Percentiles rank a stretch among this genome's conserved stretches.
These are phyloP conservation scores for Dascyllus trimaculatus DNA, from an alignment of 2,113 vertebrate species.

Conservation along the genomic window DNA sequence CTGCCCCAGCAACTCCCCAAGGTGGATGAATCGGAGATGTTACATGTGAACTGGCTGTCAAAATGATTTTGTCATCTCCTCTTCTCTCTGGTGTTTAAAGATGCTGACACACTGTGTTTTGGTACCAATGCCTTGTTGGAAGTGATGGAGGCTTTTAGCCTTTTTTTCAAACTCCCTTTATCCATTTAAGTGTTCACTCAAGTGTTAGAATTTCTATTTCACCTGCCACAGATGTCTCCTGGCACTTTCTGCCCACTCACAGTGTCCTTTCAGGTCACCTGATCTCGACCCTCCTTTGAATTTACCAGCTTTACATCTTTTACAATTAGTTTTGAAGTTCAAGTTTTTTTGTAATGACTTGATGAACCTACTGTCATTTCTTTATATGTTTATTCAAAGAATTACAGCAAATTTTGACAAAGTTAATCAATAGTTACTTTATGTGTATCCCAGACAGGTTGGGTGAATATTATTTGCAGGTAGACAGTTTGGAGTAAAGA, in stretches of 20 bases:
- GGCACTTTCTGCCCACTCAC: slow-evolving; percentile 51
- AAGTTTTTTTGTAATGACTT: not conserved
- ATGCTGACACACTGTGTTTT: slow-evolving; percentile 82
- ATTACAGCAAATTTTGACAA: no score
- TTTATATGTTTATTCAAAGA: no score
- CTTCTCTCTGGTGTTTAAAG: slow-evolving; percentile 84
- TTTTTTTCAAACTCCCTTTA: slow-evolving; percentile 65
- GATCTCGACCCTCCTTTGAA: slow-evolving; percentile 37
- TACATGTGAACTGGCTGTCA: slow-evolving; percentile 90
- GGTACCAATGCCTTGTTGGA: slow-evolving; percentile 80
- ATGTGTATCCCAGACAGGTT: not conserved
- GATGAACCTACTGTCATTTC: no score
- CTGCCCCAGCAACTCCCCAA: slow-evolving; percentile 83
- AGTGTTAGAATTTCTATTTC: slow-evolving; percentile 75
- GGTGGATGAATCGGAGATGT: slow-evolving; percentile 86
- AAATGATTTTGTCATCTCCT: slow-evolving; percentile 87
- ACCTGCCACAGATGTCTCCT: slow-evolving; percentile 71
- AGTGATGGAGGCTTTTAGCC: slow-evolving; percentile 85
- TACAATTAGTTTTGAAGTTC: not conserved
- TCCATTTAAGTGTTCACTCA: slow-evolving; percentile 77
- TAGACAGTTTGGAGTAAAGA: slow-evolving; percentile 29
- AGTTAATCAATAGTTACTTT: not conserved
- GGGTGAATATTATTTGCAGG: slow-evolving; percentile 11
- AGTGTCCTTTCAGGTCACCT: slow-evolving; percentile 61
- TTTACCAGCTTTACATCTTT: slow-evolving; percentile 41